Evolutionary conservation across 2,888 invertebrate species (phyloP).

Genomic region (Anoncus sp.): DNA sequence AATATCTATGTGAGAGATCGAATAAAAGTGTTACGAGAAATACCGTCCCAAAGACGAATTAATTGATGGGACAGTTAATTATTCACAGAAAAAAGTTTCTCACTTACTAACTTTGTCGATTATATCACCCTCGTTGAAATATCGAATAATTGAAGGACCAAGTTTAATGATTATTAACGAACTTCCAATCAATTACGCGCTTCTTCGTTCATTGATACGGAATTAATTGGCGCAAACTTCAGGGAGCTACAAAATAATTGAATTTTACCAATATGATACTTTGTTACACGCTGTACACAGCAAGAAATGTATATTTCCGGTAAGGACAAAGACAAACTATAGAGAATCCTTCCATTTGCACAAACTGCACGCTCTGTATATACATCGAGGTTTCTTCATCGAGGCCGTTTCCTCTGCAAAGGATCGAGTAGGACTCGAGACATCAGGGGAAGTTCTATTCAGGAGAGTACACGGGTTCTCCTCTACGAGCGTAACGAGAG

Average conservation of each 20-base stretch:
- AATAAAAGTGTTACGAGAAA: no score
- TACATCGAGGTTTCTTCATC: conserved; percentile 40
- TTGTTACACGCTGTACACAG: neutral
- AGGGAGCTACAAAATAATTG: conserved; percentile 20
- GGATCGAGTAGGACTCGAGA: conserved; percentile 61
- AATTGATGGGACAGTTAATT: neutral
- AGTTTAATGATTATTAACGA: neutral
- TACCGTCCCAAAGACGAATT: neutral
- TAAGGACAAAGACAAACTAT: conserved; percentile 7
- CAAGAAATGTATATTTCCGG: conserved; percentile 11
- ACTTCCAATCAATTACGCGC: neutral
- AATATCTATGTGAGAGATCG: no score
- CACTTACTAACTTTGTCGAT: neutral
- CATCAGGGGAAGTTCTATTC: conserved; percentile 46
- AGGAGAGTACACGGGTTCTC: conserved; percentile 27
- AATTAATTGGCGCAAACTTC: conserved; percentile 11
- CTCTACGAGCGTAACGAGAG: conserved; percentile 52
- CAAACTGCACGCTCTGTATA: conserved; percentile 34
- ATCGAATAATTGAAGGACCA: neutral
- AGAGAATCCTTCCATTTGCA: conserved; percentile 20
- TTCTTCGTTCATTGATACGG: neutral
- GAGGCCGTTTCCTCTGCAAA: conserved; percentile 30
- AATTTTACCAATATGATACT: conserved; percentile 24
- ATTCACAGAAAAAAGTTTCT: neutral
- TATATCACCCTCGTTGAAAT: neutral